phyloP scores from a whole-genome alignment of 2,113 vertebrate genomes.

The Rhinoderma darwinii region DNA sequence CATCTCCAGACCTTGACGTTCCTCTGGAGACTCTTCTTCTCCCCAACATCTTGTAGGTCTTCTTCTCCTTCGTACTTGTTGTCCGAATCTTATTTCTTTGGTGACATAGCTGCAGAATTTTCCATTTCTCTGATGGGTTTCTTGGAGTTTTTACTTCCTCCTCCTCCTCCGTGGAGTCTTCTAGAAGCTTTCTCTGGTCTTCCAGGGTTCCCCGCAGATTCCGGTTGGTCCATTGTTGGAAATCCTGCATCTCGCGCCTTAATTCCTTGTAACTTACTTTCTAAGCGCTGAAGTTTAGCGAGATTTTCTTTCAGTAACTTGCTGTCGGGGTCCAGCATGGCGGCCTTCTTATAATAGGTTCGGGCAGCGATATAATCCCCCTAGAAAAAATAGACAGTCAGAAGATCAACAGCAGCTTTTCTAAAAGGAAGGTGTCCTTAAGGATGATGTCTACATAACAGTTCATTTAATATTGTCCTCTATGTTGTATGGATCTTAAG shows the following conservation, averaged over 20 bases:
- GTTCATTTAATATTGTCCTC: no score
- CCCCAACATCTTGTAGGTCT: neutral
- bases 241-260: slow-evolving; percentile 65
- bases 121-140: neutral
- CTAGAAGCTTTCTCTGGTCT: slow-evolving; percentile 27
- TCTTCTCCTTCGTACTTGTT: neutral
- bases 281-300: slow-evolving; percentile 91
- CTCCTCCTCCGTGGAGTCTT: neutral
- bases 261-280: slow-evolving; percentile 80
- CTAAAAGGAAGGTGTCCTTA: neutral
- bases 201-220: neutral
- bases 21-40: neutral
- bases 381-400: slow-evolving; percentile 66
- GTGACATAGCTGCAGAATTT: neutral
- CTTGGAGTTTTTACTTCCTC: neutral
- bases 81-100: neutral
- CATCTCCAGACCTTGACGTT: neutral
- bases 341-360: slow-evolving; percentile 87
- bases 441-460: no score
- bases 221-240: neutral
- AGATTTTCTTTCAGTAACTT: slow-evolving; percentile 93
- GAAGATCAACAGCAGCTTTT: neutral
- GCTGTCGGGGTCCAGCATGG: slow-evolving; percentile 87
- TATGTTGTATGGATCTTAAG: no score
- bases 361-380: slow-evolving; percentile 89